These are phyloP conservation scores for Athrips mouffetella DNA, from an alignment of 2,888 invertebrate genomes.

Conservation along the genomic window DNA sequence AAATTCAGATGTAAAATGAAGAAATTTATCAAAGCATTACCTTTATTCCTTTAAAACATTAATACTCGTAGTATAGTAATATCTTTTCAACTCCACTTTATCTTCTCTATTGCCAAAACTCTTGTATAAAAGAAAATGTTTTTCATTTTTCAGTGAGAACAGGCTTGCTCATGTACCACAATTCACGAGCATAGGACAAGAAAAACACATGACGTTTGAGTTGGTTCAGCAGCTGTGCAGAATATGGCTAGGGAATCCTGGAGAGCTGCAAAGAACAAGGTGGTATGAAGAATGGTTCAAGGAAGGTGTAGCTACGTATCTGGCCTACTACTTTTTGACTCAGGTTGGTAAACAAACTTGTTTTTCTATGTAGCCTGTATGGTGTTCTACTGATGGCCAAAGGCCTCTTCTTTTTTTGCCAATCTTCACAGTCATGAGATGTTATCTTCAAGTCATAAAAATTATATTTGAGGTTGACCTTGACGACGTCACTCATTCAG, in stretches of 20 bases:
- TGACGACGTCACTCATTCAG: no score
- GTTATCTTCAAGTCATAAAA: no score
- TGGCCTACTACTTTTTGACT: constrained; percentile 59
- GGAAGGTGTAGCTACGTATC: constrained; percentile 66
- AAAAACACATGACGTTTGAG: constrained; percentile 56
- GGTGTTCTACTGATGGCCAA: no score
- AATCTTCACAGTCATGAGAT: neutral
- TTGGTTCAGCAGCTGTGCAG: constrained; percentile 59
- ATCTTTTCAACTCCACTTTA: no score
- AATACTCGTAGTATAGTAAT: no score
- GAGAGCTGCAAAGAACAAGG: constrained; percentile 50
- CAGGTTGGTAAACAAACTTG: constrained; percentile 43
- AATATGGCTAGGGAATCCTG: constrained; percentile 69
- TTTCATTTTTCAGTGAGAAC: constrained; percentile 44
- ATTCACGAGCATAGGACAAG: constrained; percentile 55
- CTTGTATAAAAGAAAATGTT: neutral
- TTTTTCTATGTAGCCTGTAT: no score
- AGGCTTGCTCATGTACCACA: constrained; percentile 43
- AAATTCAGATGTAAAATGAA: no score
- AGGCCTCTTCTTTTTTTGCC: neutral
- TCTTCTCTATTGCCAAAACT: neutral
- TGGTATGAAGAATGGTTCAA: constrained; percentile 73
- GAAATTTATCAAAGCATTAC: no score
- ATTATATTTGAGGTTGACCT: no score
- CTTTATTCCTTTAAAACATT: no score